phyloP scores from a whole-genome alignment of 2,113 vertebrate genomes.

The Corythoichthys haematopterus region DNA sequence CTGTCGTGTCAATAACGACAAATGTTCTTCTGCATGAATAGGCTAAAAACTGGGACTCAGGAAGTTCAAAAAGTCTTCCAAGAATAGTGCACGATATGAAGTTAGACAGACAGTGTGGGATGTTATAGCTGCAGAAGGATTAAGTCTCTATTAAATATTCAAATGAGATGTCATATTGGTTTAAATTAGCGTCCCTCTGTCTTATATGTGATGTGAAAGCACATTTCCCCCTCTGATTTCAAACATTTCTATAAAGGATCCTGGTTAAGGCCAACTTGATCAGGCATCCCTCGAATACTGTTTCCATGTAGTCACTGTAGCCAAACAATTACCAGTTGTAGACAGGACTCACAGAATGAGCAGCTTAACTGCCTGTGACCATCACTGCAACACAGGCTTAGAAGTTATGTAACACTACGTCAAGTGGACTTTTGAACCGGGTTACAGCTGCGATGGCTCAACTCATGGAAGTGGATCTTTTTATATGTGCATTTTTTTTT shows the following conservation, averaged over 20 bases:
- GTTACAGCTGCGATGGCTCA: conserved; percentile 26
- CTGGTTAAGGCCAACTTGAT: conserved; percentile 6
- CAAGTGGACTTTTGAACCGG: conserved; percentile 16
- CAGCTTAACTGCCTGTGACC: conserved; percentile 38
- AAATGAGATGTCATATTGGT: not conserved
- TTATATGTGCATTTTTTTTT: too few species aligned
- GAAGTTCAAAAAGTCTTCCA: not conserved
- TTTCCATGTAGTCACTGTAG: conserved; percentile 15
- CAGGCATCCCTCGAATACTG: conserved; percentile 14
- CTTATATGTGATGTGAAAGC: not conserved
- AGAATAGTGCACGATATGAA: too few species aligned
- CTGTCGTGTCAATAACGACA: not conserved
- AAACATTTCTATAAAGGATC: not conserved
- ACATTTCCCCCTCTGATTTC: not conserved
- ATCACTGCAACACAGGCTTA: conserved; percentile 9
- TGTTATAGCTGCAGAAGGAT: not conserved
- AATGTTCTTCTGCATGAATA: not conserved
- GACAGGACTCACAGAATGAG: conserved; percentile 26
- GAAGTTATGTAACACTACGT: conserved; percentile 43
- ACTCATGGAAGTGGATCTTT: conserved; percentile 5
- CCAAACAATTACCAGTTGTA: conserved; percentile 31
- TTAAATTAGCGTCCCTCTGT: not conserved
- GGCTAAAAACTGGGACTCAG: not conserved
- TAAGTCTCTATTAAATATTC: not conserved
- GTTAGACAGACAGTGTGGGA: not conserved